phyloP scores from a whole-genome alignment of 2,888 invertebrate genomes.

The Pinctada fucata region DNA sequence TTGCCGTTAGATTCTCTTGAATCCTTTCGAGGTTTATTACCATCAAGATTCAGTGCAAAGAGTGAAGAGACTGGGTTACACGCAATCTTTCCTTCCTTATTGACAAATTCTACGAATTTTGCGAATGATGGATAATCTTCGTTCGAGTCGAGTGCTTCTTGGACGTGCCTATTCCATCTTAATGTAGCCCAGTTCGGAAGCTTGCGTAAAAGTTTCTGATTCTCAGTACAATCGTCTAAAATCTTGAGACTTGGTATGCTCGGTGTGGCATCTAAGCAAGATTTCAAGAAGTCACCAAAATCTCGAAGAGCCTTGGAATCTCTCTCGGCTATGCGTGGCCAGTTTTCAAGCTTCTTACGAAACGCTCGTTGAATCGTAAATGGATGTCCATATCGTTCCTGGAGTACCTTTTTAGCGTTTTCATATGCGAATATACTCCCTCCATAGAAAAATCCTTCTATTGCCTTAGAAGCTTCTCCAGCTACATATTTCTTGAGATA shows the following conservation, averaged over 20 bases:
- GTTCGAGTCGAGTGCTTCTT: constrained; percentile 28
- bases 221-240: constrained; percentile 44
- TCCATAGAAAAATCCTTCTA: constrained; percentile 47
- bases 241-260: constrained; percentile 9
- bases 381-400: constrained; percentile 45
- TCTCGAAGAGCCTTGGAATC: constrained; percentile 19
- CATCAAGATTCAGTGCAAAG: constrained; percentile 13
- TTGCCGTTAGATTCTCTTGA: background rate
- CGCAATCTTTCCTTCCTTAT: constrained; percentile 17
- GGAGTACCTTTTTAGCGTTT: constrained; percentile 33
- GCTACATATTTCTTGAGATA: constrained; percentile 47
- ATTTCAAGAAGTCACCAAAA: constrained; percentile 25
- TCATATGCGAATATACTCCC: constrained; percentile 37
- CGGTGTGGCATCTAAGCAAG: constrained; percentile 21
- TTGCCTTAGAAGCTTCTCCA: constrained; percentile 42
- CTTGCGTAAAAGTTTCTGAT: constrained; percentile 43
- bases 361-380: constrained; percentile 44
- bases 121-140: constrained; percentile 15
- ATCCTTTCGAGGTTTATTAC: constrained; percentile 7
- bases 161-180: constrained; percentile 39
- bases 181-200: constrained; percentile 42
- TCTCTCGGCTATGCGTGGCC: constrained; percentile 5
- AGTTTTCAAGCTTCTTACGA: constrained; percentile 28
- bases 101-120: constrained; percentile 26
- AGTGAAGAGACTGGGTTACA: constrained; percentile 28